Evolutionary conservation across 2,797 vertebrate species (phyloP).

Genomic region (Peromyscus aztecus): DNA sequence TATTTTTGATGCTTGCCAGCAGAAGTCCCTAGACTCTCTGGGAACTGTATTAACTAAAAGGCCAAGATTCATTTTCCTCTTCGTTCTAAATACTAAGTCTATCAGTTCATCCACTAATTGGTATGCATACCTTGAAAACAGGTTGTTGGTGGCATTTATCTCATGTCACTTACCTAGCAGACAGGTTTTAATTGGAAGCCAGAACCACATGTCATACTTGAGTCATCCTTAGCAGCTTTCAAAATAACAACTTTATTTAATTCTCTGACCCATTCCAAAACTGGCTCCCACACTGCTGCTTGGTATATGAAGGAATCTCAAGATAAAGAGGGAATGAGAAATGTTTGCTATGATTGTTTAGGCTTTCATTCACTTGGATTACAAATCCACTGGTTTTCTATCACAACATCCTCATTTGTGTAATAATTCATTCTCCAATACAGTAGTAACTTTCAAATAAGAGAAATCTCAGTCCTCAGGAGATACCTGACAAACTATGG

Average conservation of each 20-base stretch:
- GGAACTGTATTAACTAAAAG: background rate
- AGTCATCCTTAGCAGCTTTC: background rate
- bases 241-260: slow-evolving; percentile 38
- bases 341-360: background rate
- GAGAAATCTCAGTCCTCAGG: background rate
- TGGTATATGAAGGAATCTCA: background rate
- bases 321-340: background rate
- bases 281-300: background rate
- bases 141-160: background rate
- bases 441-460: background rate
- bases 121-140: background rate
- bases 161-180: background rate
- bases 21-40: background rate
- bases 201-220: background rate
- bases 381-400: background rate
- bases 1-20: background rate
- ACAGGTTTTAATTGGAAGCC: slow-evolving; percentile 53
- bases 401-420: background rate
- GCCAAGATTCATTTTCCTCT: background rate
- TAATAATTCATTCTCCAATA: background rate
- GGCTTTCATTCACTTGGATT: background rate
- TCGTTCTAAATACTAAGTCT: background rate
- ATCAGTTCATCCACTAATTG: background rate
- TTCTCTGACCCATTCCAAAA: background rate
- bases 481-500: background rate